Conservation (phyloP, 1,140 invertebrate species). For the Neodiprion fabricii region DNA sequence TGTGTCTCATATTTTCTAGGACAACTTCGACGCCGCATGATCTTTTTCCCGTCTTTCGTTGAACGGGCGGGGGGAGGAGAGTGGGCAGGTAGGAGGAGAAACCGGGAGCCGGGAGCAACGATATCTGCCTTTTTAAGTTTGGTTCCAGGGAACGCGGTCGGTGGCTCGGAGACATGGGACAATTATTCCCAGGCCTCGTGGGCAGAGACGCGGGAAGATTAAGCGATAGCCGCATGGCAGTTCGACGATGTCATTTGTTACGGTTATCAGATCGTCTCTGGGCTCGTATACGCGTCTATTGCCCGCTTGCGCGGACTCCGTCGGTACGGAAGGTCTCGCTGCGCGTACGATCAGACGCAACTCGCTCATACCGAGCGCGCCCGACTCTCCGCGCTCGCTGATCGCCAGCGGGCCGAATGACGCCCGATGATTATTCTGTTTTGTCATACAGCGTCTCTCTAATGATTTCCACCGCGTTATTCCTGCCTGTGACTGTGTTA, state of each 20-base stretch:
- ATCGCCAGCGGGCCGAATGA: neutral
- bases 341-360: too few relatives aligned
- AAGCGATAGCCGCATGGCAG: slow-evolving; percentile 48
- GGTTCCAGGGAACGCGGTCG: slow-evolving; percentile 19
- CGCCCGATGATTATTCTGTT: neutral
- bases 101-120: slow-evolving; percentile 16
- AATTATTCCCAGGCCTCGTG: slow-evolving; percentile 30
- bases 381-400: neutral
- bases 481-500: too few relatives aligned
- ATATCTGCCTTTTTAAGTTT: slow-evolving; percentile 28
- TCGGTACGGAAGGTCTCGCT: too few relatives aligned
- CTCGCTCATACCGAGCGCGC: neutral
- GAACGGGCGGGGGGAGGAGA: too few relatives aligned
- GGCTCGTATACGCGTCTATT: too few relatives aligned
- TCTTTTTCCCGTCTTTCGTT: slow-evolving; percentile 27
- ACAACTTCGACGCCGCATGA: neutral
- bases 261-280: slow-evolving; percentile 45
- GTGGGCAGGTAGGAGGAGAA: neutral
- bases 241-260: slow-evolving; percentile 57
- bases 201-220: slow-evolving; percentile 38
- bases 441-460: neutral
- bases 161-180: slow-evolving; percentile 26
- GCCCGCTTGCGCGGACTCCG: too few relatives aligned
- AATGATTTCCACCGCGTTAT: neutral
- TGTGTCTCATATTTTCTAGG: neutral